phyloP scores from a whole-genome alignment of 1,140 invertebrate genomes.

The Geopemphigus sp. region DNA sequence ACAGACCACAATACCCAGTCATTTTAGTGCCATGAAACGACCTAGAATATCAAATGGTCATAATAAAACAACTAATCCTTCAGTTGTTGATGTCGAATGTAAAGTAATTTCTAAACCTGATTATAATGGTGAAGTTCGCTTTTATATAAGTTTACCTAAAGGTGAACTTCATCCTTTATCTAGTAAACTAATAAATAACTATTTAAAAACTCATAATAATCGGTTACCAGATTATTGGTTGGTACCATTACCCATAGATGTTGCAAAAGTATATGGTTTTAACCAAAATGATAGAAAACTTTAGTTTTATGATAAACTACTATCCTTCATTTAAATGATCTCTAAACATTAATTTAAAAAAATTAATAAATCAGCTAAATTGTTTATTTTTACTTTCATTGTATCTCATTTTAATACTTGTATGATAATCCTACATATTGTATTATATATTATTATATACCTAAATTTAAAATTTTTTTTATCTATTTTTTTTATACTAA shows the following conservation, averaged over 20 bases:
- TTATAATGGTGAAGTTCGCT: constrained; percentile 26
- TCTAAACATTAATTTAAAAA: not conserved
- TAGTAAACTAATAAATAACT: constrained; percentile 23
- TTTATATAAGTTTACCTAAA: constrained; percentile 23
- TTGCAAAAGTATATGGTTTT: constrained; percentile 25
- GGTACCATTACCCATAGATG: constrained; percentile 8
- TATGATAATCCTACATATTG: no score
- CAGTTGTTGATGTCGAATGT: constrained; percentile 11
- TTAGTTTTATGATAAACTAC: no score
- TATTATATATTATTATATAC: no score
- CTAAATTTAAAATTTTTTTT: no score
- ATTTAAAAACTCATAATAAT: constrained; percentile 24
- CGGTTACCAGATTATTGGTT: constrained; percentile 23
- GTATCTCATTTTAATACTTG: no score
- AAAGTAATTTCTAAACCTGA: constrained; percentile 19
- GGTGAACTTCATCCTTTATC: constrained; percentile 13
- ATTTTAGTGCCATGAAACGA: constrained; percentile 20
- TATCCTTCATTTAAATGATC: not conserved
- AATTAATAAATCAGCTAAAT: no score
- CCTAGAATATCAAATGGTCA: not conserved
- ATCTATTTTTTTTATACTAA: not conserved
- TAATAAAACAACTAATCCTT: not conserved
- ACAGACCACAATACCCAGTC: not conserved
- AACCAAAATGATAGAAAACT: not conserved
- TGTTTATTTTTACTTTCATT: no score